Evolutionary conservation across 1,140 invertebrate species (phyloP), one percentile per base, ranked within the genome.

Genomic region (Drosophila guanche): DNA sequence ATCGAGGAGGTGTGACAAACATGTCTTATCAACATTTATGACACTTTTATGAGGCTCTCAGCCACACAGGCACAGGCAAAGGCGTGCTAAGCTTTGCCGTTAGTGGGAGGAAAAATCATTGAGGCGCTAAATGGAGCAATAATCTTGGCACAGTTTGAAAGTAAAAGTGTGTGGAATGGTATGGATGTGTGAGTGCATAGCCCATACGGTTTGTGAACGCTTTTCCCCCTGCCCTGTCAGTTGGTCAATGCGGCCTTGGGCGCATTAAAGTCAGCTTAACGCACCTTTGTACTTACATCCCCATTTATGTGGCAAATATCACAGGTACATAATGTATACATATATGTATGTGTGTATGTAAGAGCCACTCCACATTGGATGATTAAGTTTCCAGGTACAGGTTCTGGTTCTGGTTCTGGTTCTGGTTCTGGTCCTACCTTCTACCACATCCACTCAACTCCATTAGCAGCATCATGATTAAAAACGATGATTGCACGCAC

Each of bases 11-110:
- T 55, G 45, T 67, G 70, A 84, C 79, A 74, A 86, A 86, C 83
- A 74, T 86, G 83, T 60, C 81, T 86, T 85, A 85, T 85, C 81
- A 85, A 86, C 83, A 75, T 85, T 85, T 85, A 86, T 85, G 81
- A 45, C 81, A 81, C 73, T 77, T 85, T 86, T 77, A 85, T 70
- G 77, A 51, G 50, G 22, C 69, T 16, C 53, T 37, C 48, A 45
- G 43, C 29, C 46, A 25, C 42, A 45, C 45, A 20, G 16, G 16
- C 16, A 20, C 16, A 20, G 16, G 69, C 54, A 54, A 46, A 50
- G 68, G 65, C 66, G 42, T 37, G 76, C 72, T 81, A 63, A 83
- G 70, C 63, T 66, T 65, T 62, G 69, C 40, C 69, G 53, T 55
- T 59, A 67, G 47, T 22, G 25, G 61, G 12, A 37, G 37, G 63